Evolutionary conservation across 2,113 vertebrate genomes (phyloP).

Genomic region (Fulica atra): DNA sequence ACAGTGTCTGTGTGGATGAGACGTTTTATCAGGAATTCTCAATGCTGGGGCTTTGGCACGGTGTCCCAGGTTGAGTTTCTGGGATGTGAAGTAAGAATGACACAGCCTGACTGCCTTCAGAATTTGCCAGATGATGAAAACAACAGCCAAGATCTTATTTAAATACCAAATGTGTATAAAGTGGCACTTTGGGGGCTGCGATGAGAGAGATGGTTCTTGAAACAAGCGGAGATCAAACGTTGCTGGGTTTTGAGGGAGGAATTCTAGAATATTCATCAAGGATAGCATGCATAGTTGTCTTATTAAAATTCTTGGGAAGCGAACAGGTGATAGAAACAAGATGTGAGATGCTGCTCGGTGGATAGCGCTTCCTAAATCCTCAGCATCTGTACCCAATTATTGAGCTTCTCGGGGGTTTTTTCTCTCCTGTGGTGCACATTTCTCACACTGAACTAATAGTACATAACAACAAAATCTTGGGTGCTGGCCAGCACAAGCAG

Average conservation of each 20-base stretch:
- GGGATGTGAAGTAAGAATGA: not conserved
- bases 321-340: constrained; percentile 65
- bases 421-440: constrained; percentile 49
- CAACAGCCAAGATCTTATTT: constrained; percentile 16
- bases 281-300: constrained; percentile 53
- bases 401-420: constrained; percentile 27
- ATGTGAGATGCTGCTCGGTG: constrained; percentile 39
- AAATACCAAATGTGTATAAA: constrained; percentile 29
- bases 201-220: not conserved
- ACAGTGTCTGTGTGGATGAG: not conserved
- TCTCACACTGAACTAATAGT: constrained; percentile 74
- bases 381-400: constrained; percentile 74
- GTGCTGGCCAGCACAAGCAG: constrained; percentile 64
- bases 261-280: constrained; percentile 44
- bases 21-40: not conserved
- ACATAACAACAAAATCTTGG: constrained; percentile 72
- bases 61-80: not conserved
- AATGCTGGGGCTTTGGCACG: not conserved
- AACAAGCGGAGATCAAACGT: constrained; percentile 32
- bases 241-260: not conserved
- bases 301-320: constrained; percentile 57
- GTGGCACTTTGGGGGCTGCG: not conserved
- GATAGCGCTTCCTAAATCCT: constrained; percentile 34
- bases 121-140: constrained; percentile 27
- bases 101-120: not conserved